Evolutionary conservation across 2,113 vertebrate genomes (phyloP).

Genomic region (Bos taurus): ARS-UCD2.0 NW_020192292.1:1031501-1032000

Average conservation of each 20-base stretch:
- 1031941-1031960: background rate
- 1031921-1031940: background rate
- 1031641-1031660: background rate
- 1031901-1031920: background rate
- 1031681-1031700: background rate
- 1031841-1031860: background rate
- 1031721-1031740: background rate
- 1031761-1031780: background rate
- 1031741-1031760: background rate
- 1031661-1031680: background rate
- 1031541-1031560: background rate
- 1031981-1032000: background rate
- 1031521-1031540: background rate
- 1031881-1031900: background rate
- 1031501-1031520: background rate
- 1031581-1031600: background rate
- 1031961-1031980: background rate
- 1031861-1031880: background rate
- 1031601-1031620: background rate
- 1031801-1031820: background rate
- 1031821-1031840: background rate
- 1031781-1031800: background rate
- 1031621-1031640: background rate
- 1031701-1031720: background rate
- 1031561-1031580: background rate